These are phyloP conservation scores for Chaitophorus viminalis DNA, from an alignment of 2,888 invertebrate species.

Conservation along the genomic window DNA sequence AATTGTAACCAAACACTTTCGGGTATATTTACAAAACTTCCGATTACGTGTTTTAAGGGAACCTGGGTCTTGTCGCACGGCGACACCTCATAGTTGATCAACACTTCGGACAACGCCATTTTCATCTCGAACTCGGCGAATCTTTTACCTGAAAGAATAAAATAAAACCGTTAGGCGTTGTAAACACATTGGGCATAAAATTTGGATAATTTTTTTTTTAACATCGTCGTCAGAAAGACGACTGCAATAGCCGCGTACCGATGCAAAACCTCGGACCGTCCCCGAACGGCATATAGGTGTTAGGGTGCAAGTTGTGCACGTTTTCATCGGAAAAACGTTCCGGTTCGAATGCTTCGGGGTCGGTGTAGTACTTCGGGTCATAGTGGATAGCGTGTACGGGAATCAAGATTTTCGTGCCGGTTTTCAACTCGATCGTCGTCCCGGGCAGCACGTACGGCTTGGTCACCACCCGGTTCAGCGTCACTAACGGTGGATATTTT, in stretches of 20 bases:
- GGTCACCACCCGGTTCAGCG: slow-evolving; percentile 65
- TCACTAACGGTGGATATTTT: slow-evolving; percentile 66
- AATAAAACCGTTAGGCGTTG: not conserved
- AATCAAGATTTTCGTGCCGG: slow-evolving; percentile 65
- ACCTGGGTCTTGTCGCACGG: slow-evolving; percentile 57
- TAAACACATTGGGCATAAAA: no score
- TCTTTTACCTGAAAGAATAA: slow-evolving; percentile 8
- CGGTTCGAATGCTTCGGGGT: slow-evolving; percentile 67
- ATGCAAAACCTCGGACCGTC: slow-evolving; percentile 65
- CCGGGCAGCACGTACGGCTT: slow-evolving; percentile 65
- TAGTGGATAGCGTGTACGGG: slow-evolving; percentile 66
- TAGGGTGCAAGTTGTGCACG: slow-evolving; percentile 64
- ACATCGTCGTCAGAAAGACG: no score
- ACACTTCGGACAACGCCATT: slow-evolving; percentile 54
- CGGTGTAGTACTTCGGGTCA: slow-evolving; percentile 66
- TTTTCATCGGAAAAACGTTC: slow-evolving; percentile 66
- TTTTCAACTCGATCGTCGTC: slow-evolving; percentile 64
- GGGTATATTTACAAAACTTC: slow-evolving; percentile 61
- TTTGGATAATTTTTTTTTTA: no score
- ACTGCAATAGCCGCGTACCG: slow-evolving; percentile 63
- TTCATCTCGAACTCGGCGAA: slow-evolving; percentile 61
- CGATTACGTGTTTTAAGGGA: slow-evolving; percentile 57
- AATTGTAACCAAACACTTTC: slow-evolving; percentile 46
- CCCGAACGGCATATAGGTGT: slow-evolving; percentile 66
- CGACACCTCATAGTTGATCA: slow-evolving; percentile 56